A percentile compares a stretch with the other conserved stretches of the same genome.
Conservation (phyloP, 2,113 vertebrate genomes). For the Carollia perspicillata region DNA sequence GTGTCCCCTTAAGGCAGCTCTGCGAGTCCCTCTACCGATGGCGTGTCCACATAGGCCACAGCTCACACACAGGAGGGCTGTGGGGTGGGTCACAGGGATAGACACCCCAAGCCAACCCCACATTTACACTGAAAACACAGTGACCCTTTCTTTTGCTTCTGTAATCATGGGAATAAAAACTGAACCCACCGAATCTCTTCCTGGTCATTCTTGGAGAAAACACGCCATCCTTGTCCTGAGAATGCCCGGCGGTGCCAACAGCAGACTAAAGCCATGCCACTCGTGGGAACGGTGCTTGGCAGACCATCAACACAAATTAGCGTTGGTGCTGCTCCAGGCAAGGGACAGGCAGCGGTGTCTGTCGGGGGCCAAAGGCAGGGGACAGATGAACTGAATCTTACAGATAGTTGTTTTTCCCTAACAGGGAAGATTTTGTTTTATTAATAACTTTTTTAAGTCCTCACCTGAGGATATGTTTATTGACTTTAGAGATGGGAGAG, state of each 20-base stretch:
- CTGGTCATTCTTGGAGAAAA: background rate
- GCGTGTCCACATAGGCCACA: too few species aligned
- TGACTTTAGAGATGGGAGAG: too few species aligned
- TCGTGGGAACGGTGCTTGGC: background rate
- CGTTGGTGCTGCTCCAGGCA: accelerated
- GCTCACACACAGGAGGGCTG: background rate
- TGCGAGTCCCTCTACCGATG: background rate
- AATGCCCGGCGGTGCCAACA: background rate
- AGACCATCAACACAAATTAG: background rate
- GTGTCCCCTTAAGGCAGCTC: background rate
- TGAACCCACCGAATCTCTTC: background rate
- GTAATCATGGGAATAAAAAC: slow-evolving; percentile 16
- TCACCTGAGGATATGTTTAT: too few species aligned
- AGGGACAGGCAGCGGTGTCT: background rate
- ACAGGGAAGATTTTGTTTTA: slow-evolving; percentile 24
- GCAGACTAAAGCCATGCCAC: background rate
- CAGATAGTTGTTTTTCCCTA: background rate
- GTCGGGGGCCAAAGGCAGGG: background rate
- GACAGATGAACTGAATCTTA: slow-evolving; percentile 46
- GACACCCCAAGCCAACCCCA: background rate
- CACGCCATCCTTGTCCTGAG: background rate
- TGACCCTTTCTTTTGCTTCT: background rate
- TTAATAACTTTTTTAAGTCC: too few species aligned
- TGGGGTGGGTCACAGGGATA: background rate
- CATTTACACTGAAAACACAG: background rate